These are phyloP conservation scores for Notarius quadriscutis DNA, from an alignment of 2,113 vertebrate species.

Conservation along the genomic window DNA sequence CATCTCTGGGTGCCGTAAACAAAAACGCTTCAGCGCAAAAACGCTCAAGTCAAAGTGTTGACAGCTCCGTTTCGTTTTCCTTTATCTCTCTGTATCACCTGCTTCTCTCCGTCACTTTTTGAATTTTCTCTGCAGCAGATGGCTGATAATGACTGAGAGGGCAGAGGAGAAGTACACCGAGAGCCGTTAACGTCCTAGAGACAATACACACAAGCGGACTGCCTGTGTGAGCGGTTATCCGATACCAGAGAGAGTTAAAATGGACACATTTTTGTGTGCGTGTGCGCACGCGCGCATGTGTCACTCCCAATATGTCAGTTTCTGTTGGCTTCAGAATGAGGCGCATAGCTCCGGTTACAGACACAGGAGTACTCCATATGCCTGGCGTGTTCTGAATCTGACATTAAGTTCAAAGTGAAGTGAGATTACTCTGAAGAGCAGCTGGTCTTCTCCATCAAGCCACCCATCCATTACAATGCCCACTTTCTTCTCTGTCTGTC, in stretches of 20 bases:
- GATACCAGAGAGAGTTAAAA: slow-evolving; percentile 32
- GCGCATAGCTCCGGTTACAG: not conserved
- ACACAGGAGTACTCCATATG: not conserved
- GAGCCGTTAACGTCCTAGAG: slow-evolving; percentile 1
- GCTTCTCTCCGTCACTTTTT: not conserved
- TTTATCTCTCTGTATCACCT: not conserved
- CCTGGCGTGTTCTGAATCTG: not conserved
- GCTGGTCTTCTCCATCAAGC: not conserved
- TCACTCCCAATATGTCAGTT: slow-evolving; percentile 22
- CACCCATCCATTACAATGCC: not conserved
- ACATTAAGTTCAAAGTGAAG: not conserved
- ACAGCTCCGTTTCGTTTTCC: not conserved
- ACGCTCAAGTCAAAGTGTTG: not conserved
- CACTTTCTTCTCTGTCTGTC: not conserved
- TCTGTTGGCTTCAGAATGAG: slow-evolving; percentile 12
- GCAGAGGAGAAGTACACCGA: not conserved
- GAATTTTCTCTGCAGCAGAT: slow-evolving; percentile 21
- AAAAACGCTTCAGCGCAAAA: not conserved
- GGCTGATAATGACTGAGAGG: slow-evolving; percentile 29
- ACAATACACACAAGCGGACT: slow-evolving; percentile 23
- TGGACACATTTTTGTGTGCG: not conserved
- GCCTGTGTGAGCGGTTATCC: slow-evolving; percentile 18
- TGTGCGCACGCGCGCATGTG: not conserved
- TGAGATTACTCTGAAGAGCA: not conserved
- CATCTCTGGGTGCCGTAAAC: not conserved